Base-by-base conservation (phyloP, 2,888 invertebrate species). In the Hymenopus coronatus region DNA sequence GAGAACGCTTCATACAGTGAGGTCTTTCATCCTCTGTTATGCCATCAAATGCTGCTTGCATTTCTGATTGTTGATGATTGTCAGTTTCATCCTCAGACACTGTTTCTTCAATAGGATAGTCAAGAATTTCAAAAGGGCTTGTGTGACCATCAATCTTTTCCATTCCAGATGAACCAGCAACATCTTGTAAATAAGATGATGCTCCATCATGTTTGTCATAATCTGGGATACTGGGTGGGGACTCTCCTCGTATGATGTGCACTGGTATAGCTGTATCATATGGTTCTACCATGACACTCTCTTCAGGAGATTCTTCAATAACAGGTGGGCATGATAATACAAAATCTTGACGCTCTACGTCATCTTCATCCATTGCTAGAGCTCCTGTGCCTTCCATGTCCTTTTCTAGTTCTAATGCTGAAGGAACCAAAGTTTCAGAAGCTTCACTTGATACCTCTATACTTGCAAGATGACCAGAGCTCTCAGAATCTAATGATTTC, bases 391-490 rank as follows among this genome's bases (percentile, higher is more conserved):
- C 94, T 91, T 96, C 95, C 90, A 97, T 94, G 91, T 97, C 96
- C 91, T 96, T 96, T 92, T 96, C 96, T 87, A 96, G 93, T 92
- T 98, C 98, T 92, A 97, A 96, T 14, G 97, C 96, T 3, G 99
- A 98, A 25, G 98, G 98, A 15, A 99, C 97, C 14, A 99, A 93
- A 2, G 99, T 99, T 94, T 98, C 98, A 0, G 98, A 98, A 12
- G 95, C 93, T 93, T 99, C 98, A 70, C 98, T 98, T 82, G 98
- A 96, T 85, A 94, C 93, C 93, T 98, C 98, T 90, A 98, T 96
- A 92, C 98, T 98, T 0, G 97, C 98, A 89, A 98, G 94, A 93
- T 98, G 97, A 28, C 97, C 98, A 0, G 98, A 98, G 91, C 97
- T 97, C 93, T 98, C 97, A 2, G 98, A 98, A 92, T 98, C 97